Conservation (phyloP, 2,113 vertebrate species). For the Atrichornis clamosus region DNA sequence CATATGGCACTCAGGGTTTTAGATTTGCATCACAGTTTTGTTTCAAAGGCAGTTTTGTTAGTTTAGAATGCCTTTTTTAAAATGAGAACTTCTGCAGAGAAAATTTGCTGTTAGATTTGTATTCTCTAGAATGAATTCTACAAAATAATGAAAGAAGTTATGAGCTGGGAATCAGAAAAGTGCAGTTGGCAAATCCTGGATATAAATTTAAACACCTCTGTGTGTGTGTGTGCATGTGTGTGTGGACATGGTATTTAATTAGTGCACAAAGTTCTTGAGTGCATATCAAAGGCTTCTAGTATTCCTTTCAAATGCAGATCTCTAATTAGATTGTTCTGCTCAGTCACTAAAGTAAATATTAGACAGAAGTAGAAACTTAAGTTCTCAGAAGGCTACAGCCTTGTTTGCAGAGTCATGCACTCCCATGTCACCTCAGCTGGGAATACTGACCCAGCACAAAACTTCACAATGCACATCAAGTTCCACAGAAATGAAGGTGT, state of each 20-base stretch:
- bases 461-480: not conserved
- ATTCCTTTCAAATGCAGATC: not conserved
- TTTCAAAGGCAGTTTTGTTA: not conserved
- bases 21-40: not conserved
- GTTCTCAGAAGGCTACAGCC: fast-evolving
- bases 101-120: not conserved
- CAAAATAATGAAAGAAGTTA: not conserved
- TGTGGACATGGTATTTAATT: not conserved
- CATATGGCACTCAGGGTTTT: not conserved
- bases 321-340: not conserved
- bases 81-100: not conserved
- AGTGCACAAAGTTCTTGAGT: not conserved
- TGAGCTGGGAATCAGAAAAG: not conserved
- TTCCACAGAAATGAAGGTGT: not conserved
- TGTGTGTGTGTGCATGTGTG: not conserved
- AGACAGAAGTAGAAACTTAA: not conserved
- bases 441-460: not conserved
- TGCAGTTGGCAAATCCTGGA: not conserved
- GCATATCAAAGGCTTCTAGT: not conserved
- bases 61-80: not conserved
- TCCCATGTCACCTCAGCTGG: not conserved
- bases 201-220: not conserved
- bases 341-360: not conserved
- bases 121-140: not conserved
- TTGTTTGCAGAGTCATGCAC: not conserved